Evolutionary conservation across 2,113 vertebrate species (phyloP).

Genomic region (Orientallactaga bullata): DNA sequence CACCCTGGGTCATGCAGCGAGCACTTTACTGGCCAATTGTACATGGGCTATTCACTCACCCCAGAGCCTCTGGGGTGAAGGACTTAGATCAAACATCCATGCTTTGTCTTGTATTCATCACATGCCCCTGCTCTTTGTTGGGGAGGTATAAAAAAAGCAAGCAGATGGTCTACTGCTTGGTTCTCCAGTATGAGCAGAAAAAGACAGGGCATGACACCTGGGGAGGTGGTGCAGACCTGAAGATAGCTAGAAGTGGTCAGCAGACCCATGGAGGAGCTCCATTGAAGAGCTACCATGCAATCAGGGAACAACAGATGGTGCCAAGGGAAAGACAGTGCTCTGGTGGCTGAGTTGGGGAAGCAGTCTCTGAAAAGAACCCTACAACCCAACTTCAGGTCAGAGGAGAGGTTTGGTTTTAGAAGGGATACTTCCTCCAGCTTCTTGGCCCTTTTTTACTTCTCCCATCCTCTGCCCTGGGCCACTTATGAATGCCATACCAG

Average conservation of each 20-base stretch:
- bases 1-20: not conserved
- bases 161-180: not conserved
- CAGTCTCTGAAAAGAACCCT: not conserved
- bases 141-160: not conserved
- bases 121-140: not conserved
- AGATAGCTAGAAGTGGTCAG: not conserved
- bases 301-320: not conserved
- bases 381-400: not conserved
- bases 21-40: not conserved
- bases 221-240: not conserved
- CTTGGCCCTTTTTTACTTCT: not conserved
- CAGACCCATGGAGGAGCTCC: no score
- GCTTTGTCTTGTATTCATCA: not conserved
- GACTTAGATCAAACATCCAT: not conserved
- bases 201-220: fast-evolving
- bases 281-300: fast-evolving
- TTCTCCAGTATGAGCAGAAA: not conserved
- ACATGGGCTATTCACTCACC: fast-evolving
- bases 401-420: not conserved
- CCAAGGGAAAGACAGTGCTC: not conserved
- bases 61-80: not conserved
- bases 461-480: not conserved
- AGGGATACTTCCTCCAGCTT: fast-evolving
- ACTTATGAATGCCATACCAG: not conserved
- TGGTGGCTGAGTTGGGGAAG: not conserved